phyloP scores from a whole-genome alignment of 2,797 vertebrate genomes.

The Betta splendens region DNA sequence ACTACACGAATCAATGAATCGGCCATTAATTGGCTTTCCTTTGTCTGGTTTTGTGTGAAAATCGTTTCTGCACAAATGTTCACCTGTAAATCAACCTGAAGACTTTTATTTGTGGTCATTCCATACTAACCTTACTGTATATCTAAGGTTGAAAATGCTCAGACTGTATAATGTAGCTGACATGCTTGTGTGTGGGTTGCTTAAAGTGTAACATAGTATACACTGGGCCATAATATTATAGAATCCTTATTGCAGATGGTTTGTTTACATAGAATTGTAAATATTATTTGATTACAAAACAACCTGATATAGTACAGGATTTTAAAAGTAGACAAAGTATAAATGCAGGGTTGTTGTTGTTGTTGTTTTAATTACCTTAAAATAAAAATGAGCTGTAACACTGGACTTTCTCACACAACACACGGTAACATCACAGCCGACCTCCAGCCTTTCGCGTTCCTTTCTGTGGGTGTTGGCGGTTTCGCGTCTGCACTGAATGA shows the following conservation, averaged over 20 bases:
- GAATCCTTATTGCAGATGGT: constrained; percentile 13
- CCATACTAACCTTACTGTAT: too few relatives aligned
- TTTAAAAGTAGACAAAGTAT: constrained; percentile 1
- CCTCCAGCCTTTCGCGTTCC: background rate
- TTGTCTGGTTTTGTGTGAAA: too few relatives aligned
- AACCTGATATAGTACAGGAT: background rate
- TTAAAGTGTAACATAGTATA: background rate
- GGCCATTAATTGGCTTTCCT: too few relatives aligned
- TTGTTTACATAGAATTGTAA: background rate
- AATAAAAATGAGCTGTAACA: background rate
- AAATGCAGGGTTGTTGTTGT: too few relatives aligned
- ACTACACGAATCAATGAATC: too few relatives aligned
- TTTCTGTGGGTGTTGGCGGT: background rate
- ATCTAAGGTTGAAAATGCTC: background rate
- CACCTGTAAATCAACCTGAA: too few relatives aligned
- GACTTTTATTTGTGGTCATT: too few relatives aligned
- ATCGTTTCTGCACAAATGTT: too few relatives aligned
- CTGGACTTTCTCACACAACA: too few relatives aligned
- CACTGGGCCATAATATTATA: background rate
- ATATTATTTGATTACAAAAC: background rate
- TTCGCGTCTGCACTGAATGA: constrained; percentile 5
- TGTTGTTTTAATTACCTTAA: too few relatives aligned
- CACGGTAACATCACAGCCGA: background rate
- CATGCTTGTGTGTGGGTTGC: constrained; percentile 2
- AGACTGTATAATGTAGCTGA: constrained; percentile 5